A percentile compares a stretch with the other conserved stretches of the same genome.
These are phyloP conservation scores for Neoniphon sammara DNA, from an alignment of 2,797 vertebrate species.

Conservation along the genomic window DNA sequence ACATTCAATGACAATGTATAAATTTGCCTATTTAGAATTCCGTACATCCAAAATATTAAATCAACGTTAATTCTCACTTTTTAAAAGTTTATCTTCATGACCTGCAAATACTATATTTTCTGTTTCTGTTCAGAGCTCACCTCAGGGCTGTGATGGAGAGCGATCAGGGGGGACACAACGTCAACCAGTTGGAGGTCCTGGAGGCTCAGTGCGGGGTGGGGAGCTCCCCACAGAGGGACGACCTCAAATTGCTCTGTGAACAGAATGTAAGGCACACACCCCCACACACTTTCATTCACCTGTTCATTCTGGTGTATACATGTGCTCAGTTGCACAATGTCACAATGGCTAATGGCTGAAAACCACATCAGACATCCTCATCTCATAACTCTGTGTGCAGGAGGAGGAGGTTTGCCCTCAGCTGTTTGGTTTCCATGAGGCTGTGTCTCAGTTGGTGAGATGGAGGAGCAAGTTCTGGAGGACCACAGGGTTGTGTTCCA, in stretches of 20 bases:
- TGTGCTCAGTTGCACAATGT: not conserved
- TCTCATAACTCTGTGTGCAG: slow-evolving; percentile 74
- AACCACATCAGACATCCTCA: no score
- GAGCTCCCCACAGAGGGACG: slow-evolving; percentile 95
- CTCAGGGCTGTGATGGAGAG: slow-evolving; percentile 80
- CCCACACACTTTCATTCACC: no score
- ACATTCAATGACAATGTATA: no score
- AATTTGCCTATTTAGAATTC: no score
- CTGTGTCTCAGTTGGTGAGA: slow-evolving; percentile 98
- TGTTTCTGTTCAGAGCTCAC: slow-evolving; percentile 74
- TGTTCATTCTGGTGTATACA: not conserved
- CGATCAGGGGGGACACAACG: slow-evolving; percentile 83
- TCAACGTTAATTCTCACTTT: no score
- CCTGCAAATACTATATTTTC: not conserved
- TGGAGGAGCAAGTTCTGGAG: slow-evolving; percentile 98
- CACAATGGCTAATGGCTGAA: no score
- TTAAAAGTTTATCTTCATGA: not conserved
- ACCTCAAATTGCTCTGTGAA: slow-evolving; percentile 97
- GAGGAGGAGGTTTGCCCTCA: slow-evolving; percentile 98
- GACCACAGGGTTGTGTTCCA: slow-evolving; percentile 95
- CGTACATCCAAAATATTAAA: no score
- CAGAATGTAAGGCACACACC: slow-evolving; percentile 89
- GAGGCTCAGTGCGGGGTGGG: slow-evolving; percentile 97
- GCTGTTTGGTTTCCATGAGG: slow-evolving; percentile 96
- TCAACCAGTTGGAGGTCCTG: slow-evolving; percentile 92